These are phyloP conservation scores for Ectemnius lituratus DNA, from an alignment of 2,888 invertebrate genomes.

Conservation along the genomic window DNA sequence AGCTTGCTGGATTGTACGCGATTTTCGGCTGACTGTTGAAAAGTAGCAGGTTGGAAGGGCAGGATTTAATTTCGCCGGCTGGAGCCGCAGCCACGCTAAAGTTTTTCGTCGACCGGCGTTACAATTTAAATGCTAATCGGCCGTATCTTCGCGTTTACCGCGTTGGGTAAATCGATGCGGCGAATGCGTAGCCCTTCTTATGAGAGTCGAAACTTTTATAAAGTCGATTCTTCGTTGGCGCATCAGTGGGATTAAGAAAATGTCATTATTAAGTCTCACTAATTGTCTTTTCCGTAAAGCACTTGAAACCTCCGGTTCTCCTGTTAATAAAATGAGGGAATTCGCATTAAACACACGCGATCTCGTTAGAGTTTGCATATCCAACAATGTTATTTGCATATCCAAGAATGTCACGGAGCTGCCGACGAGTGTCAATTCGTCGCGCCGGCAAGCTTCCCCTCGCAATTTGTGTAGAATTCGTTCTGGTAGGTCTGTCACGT, in stretches of 20 bases:
- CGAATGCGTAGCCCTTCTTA: not conserved
- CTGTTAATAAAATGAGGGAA: too few species aligned
- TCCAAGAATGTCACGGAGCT: constrained; percentile 17
- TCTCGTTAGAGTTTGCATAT: too few species aligned
- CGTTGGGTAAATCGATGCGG: not conserved
- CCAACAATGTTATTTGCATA: not conserved
- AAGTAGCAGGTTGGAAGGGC: constrained; percentile 3
- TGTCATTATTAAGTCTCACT: too few species aligned
- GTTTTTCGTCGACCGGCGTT: not conserved
- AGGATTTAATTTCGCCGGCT: not conserved
- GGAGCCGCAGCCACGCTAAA: not conserved
- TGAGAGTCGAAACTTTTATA: too few species aligned
- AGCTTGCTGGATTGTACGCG: not conserved
- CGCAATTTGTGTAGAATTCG: constrained; percentile 46
- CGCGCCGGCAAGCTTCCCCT: constrained; percentile 36
- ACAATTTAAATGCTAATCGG: constrained; percentile 11
- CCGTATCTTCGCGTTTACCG: not conserved
- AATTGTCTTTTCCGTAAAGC: too few species aligned
- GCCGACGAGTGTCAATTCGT: constrained; percentile 42
- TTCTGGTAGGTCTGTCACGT: constrained; percentile 71
- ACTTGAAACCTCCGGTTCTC: too few species aligned
- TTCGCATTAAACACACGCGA: too few species aligned
- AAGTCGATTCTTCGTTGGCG: too few species aligned
- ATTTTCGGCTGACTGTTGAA: constrained; percentile 1
- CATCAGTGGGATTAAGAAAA: too few species aligned